phyloP scores from a whole-genome alignment of 1,140 invertebrate genomes.

The Globodera rostochiensis region DNA sequence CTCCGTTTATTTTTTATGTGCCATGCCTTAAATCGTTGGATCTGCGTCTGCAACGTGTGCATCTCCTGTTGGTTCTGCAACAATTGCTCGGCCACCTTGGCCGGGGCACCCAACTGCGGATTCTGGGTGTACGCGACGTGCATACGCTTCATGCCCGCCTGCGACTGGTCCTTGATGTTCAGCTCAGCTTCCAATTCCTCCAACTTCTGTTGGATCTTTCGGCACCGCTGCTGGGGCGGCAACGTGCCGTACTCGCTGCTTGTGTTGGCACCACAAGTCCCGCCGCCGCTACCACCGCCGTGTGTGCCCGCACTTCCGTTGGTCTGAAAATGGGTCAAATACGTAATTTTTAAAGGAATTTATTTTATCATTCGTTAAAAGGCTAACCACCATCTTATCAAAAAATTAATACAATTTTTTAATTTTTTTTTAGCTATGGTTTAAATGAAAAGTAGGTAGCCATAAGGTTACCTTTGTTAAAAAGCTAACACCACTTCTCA shows the following conservation, averaged over 20 bases:
- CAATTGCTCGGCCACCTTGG: slow-evolving; percentile 90
- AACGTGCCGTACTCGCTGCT: slow-evolving; percentile 79
- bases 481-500: background rate
- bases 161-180: slow-evolving; percentile 61
- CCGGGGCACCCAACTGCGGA: slow-evolving; percentile 89
- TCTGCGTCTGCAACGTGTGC: slow-evolving; percentile 81
- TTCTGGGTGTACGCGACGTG: slow-evolving; percentile 94
- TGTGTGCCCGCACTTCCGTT: background rate
- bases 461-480: too few species aligned
- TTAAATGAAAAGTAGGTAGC: too few species aligned
- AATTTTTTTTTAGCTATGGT: too few species aligned
- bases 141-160: slow-evolving; percentile 95
- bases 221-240: slow-evolving; percentile 92
- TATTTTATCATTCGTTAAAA: too few species aligned
- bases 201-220: slow-evolving; percentile 85
- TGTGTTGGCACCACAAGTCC: background rate
- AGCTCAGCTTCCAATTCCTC: slow-evolving; percentile 86
- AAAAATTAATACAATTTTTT: background rate
- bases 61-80: slow-evolving; percentile 88
- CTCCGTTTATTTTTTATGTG: background rate
- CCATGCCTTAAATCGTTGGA: slow-evolving; percentile 74
- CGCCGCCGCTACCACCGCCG: slow-evolving; percentile 4
- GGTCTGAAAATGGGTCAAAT: background rate
- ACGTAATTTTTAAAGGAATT: background rate
- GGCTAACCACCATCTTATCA: background rate